A percentile compares a stretch with the other conserved stretches of the same genome.
Evolutionary conservation across 2,888 invertebrate species (phyloP).

Genomic region (Trissolcus japonicus): DNA sequence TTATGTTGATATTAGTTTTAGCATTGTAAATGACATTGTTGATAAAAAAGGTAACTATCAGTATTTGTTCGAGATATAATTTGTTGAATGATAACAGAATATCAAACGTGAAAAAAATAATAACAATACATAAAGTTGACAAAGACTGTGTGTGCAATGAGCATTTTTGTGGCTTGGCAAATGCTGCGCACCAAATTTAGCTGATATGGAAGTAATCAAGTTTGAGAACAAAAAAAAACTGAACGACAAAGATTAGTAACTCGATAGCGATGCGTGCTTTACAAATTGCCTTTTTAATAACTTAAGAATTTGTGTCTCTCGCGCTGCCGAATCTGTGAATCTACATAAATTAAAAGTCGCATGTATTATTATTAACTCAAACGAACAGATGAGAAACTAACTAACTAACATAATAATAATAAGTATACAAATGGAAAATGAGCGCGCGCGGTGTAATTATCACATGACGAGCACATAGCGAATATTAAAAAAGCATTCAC

Average conservation of each 20-base stretch:
- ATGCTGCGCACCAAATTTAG: conserved; percentile 9
- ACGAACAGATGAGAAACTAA: neutral
- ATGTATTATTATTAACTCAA: conserved; percentile 21
- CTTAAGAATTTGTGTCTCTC: conserved; percentile 43
- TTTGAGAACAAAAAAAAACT: neutral
- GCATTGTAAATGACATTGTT: too few species aligned
- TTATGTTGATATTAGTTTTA: too few species aligned
- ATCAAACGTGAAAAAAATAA: too few species aligned
- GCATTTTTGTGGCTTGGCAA: conserved; percentile 16
- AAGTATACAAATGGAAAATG: conserved; percentile 13
- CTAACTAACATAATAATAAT: neutral
- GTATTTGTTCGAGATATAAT: conserved; percentile 1
- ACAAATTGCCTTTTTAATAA: conserved; percentile 52
- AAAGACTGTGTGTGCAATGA: conserved; percentile 42
- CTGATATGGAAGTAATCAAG: conserved; percentile 3
- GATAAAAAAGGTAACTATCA: neutral
- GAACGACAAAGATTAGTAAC: neutral
- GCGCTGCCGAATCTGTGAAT: conserved; percentile 50
- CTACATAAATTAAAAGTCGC: conserved; percentile 40
- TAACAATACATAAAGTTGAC: neutral
- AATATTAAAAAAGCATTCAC: conserved; percentile 29
- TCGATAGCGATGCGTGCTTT: conserved; percentile 35
- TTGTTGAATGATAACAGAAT: neutral
- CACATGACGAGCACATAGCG: conserved; percentile 20
- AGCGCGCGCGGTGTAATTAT: conserved; percentile 13